These are phyloP conservation scores for Platyura marginata DNA, from an alignment of 1,140 invertebrate species.

Conservation along the genomic window DNA sequence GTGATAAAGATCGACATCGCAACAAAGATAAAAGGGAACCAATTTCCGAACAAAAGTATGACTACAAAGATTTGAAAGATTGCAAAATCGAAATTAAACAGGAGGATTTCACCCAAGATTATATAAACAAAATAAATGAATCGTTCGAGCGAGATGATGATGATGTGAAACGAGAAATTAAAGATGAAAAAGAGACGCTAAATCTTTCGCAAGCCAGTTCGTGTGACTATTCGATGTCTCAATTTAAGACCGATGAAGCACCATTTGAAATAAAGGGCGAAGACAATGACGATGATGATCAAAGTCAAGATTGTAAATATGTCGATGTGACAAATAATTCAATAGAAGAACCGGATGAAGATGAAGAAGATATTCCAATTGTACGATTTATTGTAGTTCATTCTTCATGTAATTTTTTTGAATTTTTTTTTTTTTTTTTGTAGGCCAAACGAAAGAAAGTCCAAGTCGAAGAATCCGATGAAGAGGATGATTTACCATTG, in stretches of 20 bases:
- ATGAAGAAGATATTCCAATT: constrained; percentile 62
- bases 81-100: constrained; percentile 18
- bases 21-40: constrained; percentile 10
- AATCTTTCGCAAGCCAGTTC: constrained; percentile 33
- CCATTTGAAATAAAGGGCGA: constrained; percentile 10
- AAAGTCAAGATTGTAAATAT: constrained; percentile 5
- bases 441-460: constrained; percentile 12
- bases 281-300: neutral
- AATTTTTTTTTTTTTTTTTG: constrained; percentile 2
- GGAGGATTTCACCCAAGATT: constrained; percentile 8
- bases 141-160: neutral
- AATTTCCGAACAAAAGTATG: constrained; percentile 15
- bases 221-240: constrained; percentile 43
- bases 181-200: neutral
- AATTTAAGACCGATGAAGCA: constrained; percentile 33
- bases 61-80: constrained; percentile 11
- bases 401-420: neutral
- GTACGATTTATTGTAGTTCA: constrained; percentile 27
- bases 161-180: neutral
- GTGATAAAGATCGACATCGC: constrained; percentile 26
- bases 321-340: constrained; percentile 19
- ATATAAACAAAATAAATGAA: neutral
- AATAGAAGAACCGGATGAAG: constrained; percentile 25
- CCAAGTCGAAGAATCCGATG: constrained; percentile 22
- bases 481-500: constrained; percentile 47